Conservation (phyloP, 2,113 vertebrate genomes). For the Numenius arquata region DNA sequence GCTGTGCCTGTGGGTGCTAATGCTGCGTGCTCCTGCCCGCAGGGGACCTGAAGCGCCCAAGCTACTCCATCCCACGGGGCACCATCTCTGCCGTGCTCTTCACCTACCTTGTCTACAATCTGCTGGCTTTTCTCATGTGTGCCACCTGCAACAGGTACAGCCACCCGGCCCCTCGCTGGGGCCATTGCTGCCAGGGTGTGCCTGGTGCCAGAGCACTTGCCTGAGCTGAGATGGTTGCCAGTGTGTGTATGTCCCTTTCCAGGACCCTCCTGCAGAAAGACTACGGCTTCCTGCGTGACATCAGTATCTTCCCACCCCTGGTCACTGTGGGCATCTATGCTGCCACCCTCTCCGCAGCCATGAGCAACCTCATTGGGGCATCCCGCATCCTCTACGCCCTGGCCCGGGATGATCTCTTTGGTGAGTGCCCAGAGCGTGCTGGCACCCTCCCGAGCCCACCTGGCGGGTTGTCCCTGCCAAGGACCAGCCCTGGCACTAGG, state of each 20-base stretch:
- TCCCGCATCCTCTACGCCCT: constrained; percentile 89
- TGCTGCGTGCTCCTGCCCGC: neutral
- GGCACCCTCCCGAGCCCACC: neutral
- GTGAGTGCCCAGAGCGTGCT: constrained; percentile 45
- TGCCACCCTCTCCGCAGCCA: constrained; percentile 86
- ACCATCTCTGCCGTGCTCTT: constrained; percentile 90
- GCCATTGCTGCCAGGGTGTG: neutral
- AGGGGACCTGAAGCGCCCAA: constrained; percentile 89
- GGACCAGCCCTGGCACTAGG: neutral
- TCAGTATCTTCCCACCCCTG: constrained; percentile 84
- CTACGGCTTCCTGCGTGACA: constrained; percentile 86
- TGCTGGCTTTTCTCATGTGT: constrained; percentile 82
- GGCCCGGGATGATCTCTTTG: constrained; percentile 87
- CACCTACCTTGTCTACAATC: constrained; percentile 87
- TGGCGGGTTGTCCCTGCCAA: neutral
- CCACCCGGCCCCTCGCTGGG: fast-evolving
- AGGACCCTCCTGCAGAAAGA: constrained; percentile 85
- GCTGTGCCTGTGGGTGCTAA: neutral
- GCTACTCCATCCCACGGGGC: constrained; percentile 88
- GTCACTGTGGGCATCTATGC: constrained; percentile 86
- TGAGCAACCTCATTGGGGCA: constrained; percentile 90
- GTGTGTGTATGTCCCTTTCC: neutral
- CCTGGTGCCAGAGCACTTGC: neutral
- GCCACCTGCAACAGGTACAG: constrained; percentile 86
- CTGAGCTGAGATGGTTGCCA: fast-evolving